A percentile compares a stretch with the other conserved stretches of the same genome.
Evolutionary conservation across 2,113 vertebrate species (phyloP).

Genomic region (Siniperca chuatsi): DNA sequence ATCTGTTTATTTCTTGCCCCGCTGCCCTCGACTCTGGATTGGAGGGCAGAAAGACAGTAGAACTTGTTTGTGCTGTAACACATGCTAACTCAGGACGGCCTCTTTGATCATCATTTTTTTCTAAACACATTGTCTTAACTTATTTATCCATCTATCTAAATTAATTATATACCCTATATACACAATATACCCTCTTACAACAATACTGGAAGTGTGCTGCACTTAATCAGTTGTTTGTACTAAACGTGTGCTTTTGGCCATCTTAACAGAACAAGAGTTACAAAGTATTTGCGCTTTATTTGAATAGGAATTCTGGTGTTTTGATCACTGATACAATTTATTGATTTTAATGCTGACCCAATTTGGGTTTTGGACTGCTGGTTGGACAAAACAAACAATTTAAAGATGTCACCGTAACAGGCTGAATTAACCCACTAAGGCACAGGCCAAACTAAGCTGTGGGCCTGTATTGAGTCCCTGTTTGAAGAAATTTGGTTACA

Average conservation of each 20-base stretch:
- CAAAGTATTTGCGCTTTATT: background rate
- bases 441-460: background rate
- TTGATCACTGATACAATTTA: background rate
- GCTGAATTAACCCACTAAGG: background rate
- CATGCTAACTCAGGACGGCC: slow-evolving; percentile 41
- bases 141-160: no score
- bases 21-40: slow-evolving; percentile 81
- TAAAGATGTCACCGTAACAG: background rate
- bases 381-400: background rate
- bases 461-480: background rate
- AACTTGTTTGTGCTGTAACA: slow-evolving; percentile 36
- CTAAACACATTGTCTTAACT: no score
- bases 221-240: background rate
- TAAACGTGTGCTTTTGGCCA: background rate
- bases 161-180: no score
- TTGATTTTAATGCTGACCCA: background rate
- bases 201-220: background rate
- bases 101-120: slow-evolving; percentile 2
- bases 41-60: slow-evolving; percentile 56
- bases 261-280: background rate
- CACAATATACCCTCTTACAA: background rate
- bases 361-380: background rate
- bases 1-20: slow-evolving; percentile 86
- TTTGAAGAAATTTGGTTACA: background rate
- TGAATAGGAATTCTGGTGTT: background rate